Evolutionary conservation across 2,888 invertebrate genomes (phyloP).

Genomic region (Synergus japonicus): DNA sequence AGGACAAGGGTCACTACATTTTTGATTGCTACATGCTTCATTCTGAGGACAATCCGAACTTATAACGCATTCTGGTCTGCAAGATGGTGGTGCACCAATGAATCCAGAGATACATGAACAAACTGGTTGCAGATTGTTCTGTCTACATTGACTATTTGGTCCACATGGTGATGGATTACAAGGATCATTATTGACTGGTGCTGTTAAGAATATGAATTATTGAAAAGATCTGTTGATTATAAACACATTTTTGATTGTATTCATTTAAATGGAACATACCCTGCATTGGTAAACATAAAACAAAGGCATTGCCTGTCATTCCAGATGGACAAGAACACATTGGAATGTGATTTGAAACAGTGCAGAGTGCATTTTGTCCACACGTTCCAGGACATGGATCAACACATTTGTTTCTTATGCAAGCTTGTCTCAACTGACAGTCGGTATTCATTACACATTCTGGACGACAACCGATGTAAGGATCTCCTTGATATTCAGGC

Average conservation of each 20-base stretch:
- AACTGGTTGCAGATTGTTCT: constrained; percentile 84
- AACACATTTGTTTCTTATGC: constrained; percentile 77
- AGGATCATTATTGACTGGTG: constrained; percentile 78
- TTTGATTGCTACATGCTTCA: constrained; percentile 87
- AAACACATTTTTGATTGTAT: constrained; percentile 58
- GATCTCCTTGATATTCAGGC: constrained; percentile 81
- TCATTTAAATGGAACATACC: constrained; percentile 75
- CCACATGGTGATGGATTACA: constrained; percentile 88
- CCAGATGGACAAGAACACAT: constrained; percentile 82
- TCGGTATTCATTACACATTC: constrained; percentile 77
- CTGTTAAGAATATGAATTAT: background rate
- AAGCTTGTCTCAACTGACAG: constrained; percentile 76
- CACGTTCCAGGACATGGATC: constrained; percentile 87
- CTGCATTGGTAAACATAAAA: constrained; percentile 80
- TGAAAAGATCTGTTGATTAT: background rate
- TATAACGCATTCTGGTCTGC: constrained; percentile 90
- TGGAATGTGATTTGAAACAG: constrained; percentile 83
- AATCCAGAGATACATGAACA: constrained; percentile 85
- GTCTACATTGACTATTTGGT: constrained; percentile 87
- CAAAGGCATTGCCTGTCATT: constrained; percentile 86
- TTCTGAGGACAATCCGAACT: constrained; percentile 88
- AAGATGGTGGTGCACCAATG: constrained; percentile 84
- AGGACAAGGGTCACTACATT: constrained; percentile 89
- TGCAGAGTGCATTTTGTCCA: constrained; percentile 85
- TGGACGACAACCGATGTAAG: constrained; percentile 77